These are phyloP conservation scores for Microcebus tavaratra DNA, from an alignment of 2,113 vertebrate genomes.

Conservation along the genomic window DNA sequence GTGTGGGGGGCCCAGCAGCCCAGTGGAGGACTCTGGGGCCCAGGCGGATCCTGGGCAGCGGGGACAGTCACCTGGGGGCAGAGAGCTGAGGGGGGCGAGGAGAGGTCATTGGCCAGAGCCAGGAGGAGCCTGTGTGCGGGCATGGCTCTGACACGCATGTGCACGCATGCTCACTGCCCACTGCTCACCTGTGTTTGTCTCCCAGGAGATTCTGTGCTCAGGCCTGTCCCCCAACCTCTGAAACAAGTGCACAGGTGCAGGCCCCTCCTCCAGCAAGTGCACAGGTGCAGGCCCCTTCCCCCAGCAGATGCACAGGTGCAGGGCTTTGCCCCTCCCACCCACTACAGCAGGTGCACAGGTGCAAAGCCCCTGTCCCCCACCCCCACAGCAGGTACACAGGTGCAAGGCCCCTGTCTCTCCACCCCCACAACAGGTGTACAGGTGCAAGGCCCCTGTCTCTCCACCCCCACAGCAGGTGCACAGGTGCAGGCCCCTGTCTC, in stretches of 20 bases:
- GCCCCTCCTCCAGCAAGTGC: accelerated
- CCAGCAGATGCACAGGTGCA: no score
- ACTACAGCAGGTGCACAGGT: no score
- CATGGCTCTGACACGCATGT: accelerated
- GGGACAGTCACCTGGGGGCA: not conserved
- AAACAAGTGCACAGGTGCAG: not conserved
- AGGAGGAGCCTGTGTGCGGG: not conserved
- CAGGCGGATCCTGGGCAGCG: not conserved
- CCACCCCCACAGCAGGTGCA: no score
- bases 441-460: not conserved
- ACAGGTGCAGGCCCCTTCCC: no score
- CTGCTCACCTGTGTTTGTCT: not conserved
- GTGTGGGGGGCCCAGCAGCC: accelerated
- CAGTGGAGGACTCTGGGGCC: not conserved
- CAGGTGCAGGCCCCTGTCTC: no score
- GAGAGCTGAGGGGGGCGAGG: not conserved
- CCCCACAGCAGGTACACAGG: no score
- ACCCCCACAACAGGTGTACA: not conserved
- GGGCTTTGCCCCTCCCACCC: no score
- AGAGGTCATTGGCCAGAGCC: not conserved
- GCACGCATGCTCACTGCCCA: not conserved
- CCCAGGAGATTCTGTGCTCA: accelerated
- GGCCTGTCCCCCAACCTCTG: not conserved
- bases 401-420: no score
- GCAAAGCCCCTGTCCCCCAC: no score